Evolutionary conservation across 2,797 vertebrate genomes (phyloP).

Genomic region (Acipenser oxyrinchus): DNA sequence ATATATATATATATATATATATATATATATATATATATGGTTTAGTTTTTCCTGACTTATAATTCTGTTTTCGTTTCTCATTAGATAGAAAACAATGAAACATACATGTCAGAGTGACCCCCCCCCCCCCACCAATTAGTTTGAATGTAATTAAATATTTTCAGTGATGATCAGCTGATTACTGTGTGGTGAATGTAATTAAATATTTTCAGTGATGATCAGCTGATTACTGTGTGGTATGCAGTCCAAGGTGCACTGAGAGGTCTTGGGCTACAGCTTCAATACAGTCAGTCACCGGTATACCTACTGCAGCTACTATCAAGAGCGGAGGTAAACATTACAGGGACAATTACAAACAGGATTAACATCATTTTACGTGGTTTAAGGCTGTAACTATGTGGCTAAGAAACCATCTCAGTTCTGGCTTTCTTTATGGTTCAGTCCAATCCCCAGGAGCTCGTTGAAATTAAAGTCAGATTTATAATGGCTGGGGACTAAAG

Average conservation of each 20-base stretch:
- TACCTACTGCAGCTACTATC: neutral
- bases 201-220: neutral
- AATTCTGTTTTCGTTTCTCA: too few species aligned
- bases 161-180: neutral
- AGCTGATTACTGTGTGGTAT: neutral
- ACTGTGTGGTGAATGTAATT: neutral
- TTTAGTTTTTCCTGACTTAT: too few species aligned
- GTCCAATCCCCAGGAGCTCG: too few species aligned
- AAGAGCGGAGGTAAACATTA: neutral
- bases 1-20: too few species aligned
- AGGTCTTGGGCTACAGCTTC: neutral
- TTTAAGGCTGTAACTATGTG: too few species aligned
- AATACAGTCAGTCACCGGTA: neutral
- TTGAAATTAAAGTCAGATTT: too few species aligned
- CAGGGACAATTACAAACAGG: neutral
- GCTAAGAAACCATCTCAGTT: too few species aligned
- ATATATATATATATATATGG: too few species aligned
- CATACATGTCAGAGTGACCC: too few species aligned
- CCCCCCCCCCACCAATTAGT: neutral
- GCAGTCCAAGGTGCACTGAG: neutral
- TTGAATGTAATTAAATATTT: neutral
- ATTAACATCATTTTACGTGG: neutral
- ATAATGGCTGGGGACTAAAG: too few species aligned
- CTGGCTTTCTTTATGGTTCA: too few species aligned
- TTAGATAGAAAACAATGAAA: too few species aligned